Base-by-base conservation (phyloP, 2,113 vertebrate genomes). In the Ariopsis seemanni region DNA sequence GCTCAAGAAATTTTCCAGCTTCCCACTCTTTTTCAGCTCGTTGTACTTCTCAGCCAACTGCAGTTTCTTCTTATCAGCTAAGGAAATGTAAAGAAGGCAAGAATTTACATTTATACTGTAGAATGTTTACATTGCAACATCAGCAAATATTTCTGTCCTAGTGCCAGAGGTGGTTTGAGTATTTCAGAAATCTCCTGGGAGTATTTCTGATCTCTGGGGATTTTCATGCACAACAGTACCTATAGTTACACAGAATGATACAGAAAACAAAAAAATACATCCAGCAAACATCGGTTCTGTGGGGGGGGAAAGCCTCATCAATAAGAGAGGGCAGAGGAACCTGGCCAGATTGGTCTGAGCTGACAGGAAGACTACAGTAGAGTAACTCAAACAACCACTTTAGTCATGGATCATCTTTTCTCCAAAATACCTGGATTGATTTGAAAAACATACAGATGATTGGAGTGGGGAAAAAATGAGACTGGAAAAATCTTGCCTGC, bases 1-100 rank as follows among this genome's bases (percentile, higher is more conserved):
- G 92, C 87, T 97, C 88, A 99, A 91, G 94, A 99, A 99, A 89
- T 94, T 96, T 74, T 99, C 97, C 91, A 99, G 93, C 90, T 98
- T 98, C 57, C 97, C 97, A 58, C 96, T 97, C 91, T 92, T 97
- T 94, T 97, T 99, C 92, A 99, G 94, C 88, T 97, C 94, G 58
- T 93, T 88, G 84, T 95, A 99, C 86, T 97, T 99, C 14, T 98
- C 97, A 0, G 96, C 97, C 48, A 99, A 92, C 80, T 95, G 96
- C 93, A 97, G 77, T 88, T 96, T 97, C 90, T 95, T 94, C 92
- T 96, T 93, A n/a, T 97, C 97, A 7, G 97, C 98, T 99, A 69
- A 17, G 77, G 5, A n/a, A 48, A 65, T 14, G 25, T 27, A 78
- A 60, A 27, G 1, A 22, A 10, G 18, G 14, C 15, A 22, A 78